These are phyloP conservation scores for Thysanoteuthis rhombus DNA, from an alignment of 2,888 invertebrate species.

Conservation along the genomic window DNA sequence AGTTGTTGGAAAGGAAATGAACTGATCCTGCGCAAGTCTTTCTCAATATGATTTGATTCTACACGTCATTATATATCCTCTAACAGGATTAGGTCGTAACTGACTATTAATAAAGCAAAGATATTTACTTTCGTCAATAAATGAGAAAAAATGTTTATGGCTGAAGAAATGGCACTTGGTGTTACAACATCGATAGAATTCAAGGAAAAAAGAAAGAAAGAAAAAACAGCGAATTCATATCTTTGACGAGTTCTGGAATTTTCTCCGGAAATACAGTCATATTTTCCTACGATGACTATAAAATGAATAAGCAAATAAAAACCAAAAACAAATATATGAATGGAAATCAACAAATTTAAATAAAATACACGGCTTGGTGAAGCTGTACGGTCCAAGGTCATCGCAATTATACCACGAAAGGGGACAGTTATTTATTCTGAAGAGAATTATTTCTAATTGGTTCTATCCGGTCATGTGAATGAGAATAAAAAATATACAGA, in stretches of 20 bases:
- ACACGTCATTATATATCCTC: no score
- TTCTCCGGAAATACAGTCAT: background rate
- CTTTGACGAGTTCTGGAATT: background rate
- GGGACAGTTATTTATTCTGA: background rate
- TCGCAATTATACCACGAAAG: background rate
- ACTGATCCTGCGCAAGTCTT: no score
- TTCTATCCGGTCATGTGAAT: background rate
- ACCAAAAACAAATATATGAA: background rate
- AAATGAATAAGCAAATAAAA: background rate
- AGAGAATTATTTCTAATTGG: background rate
- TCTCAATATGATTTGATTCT: no score
- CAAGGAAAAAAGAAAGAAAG: no score
- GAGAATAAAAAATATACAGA: background rate
- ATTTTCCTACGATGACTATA: background rate
- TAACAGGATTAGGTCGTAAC: no score
- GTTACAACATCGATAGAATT: no score
- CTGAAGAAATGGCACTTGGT: no score
- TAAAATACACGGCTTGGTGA: background rate
- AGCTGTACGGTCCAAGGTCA: background rate
- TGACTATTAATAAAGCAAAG: no score
- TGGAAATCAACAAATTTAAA: background rate
- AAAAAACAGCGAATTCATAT: no score
- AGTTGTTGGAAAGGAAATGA: no score
- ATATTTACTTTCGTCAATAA: no score
- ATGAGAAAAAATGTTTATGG: no score